Evolutionary conservation across 2,888 invertebrate species (phyloP).

Genomic region (Nebria salina): DNA sequence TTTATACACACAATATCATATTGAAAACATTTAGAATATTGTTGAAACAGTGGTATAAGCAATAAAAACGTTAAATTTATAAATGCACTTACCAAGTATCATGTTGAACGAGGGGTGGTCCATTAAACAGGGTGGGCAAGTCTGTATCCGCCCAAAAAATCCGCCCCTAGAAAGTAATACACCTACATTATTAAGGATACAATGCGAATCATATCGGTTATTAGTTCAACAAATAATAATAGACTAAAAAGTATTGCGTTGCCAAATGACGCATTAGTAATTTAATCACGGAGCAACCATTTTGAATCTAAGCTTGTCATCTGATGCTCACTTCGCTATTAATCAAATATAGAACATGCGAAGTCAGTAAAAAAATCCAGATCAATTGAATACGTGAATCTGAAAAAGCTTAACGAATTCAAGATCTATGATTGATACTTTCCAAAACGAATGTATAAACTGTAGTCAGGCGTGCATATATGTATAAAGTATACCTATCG

Average conservation of each 20-base stretch:
- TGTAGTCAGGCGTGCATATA: background rate
- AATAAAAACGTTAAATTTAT: background rate
- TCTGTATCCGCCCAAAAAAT: background rate
- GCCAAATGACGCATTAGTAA: no score
- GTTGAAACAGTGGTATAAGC: background rate
- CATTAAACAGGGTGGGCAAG: slow-evolving; percentile 12
- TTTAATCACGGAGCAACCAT: no score
- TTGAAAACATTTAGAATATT: background rate
- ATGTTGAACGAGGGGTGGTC: slow-evolving; percentile 2
- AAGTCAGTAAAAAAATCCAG: no score
- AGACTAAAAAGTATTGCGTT: background rate
- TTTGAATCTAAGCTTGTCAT: no score
- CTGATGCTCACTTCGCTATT: no score
- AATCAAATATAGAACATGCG: no score
- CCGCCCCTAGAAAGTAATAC: background rate
- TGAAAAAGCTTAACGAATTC: background rate
- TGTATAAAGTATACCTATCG: background rate
- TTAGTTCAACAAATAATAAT: background rate
- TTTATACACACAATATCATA: background rate
- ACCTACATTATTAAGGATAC: background rate
- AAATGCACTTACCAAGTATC: background rate
- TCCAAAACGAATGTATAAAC: background rate
- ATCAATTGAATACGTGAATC: background rate
- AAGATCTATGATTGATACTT: background rate
- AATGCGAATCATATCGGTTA: background rate